Evolutionary conservation across 2,797 vertebrate genomes (phyloP).

Genomic region (Amblyopsis hoosieri): DNA sequence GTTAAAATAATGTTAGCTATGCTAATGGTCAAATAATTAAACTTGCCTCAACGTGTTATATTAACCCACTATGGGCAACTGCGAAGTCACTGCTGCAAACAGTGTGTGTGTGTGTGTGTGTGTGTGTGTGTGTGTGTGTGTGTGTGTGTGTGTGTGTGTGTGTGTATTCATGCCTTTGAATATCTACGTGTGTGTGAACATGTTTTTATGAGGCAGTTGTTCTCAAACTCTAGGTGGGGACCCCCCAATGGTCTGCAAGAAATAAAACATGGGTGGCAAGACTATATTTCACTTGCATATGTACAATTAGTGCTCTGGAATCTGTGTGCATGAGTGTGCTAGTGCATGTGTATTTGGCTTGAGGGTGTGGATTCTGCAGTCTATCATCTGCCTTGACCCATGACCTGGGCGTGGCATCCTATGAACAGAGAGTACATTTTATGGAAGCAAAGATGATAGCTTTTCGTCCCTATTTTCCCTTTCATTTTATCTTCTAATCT

Average conservation of each 20-base stretch:
- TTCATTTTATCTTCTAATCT: not conserved
- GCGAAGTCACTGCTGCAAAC: not conserved
- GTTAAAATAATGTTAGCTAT: no score
- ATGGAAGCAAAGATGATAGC: conserved; percentile 47
- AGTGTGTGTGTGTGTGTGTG: conserved; percentile 1
- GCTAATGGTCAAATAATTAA: no score
- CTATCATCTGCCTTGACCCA: conserved; percentile 41
- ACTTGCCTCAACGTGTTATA: no score
- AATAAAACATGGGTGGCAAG: no score
- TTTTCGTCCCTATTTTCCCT: not conserved
- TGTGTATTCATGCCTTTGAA: not conserved
- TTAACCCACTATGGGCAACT: no score
- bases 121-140: not conserved
- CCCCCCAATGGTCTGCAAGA: no score
- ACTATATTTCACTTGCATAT: no score
- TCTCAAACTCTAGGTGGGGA: no score
- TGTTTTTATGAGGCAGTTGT: not conserved
- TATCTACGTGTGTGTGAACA: not conserved
- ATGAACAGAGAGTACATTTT: conserved; percentile 15
- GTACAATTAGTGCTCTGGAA: not conserved
- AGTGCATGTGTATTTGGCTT: conserved; percentile 14
- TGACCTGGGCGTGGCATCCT: conserved; percentile 61
- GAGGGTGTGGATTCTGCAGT: conserved; percentile 28
- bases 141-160: not conserved
- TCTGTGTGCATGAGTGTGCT: conserved; percentile 4